Base-by-base conservation (phyloP, 2,797 vertebrate genomes). In the Chloroceryle inda region DNA sequence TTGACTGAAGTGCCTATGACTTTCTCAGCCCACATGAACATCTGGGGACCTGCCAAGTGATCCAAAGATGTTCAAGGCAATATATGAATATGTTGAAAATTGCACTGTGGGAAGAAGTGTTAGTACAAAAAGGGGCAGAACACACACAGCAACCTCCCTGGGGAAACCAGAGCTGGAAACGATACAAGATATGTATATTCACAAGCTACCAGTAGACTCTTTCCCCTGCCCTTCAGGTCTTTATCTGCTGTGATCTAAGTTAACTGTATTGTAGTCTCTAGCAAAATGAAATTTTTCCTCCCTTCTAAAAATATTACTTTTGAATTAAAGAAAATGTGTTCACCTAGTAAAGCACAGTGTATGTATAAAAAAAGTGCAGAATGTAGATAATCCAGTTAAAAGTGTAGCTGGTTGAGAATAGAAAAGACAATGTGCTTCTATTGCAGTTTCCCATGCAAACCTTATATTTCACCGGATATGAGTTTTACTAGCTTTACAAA, bases 401-500 rank as follows among this genome's bases (percentile, higher is more conserved):
- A 89, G 15, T 67, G 38, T 56, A 63, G 64, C 35, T 85, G 40
- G 18, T 18, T 50, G 21, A 79, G 42, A 81, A 80, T 37, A 85
- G 50, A 90, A 83, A 58, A 73, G 45, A 29, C 71, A 9, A 12
- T 2, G 3, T 8, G 5, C 22, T 86, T 52, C 44, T 35, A 49
- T 62, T 22, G 27, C 62, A 63, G 88, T 86, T 96, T 91, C 49
- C 83, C 20, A 13, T 85, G 85, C 74, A 94, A 92, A 94, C 27
- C 29, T 96, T 90, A 27, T 35, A 84, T 61, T 80, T 97, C 74
- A 75, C 24, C 4, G 45, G 37, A 89, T n/a, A 73, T 72, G 77
- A 69, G 20, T 96, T 96, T 95, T 84, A 96, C 38, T 69, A 88
- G 69, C 68, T 95, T 97, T 97, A 96, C 82, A 97, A 95, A 96